These are phyloP conservation scores for Oconnorella tubifera DNA, from an alignment of 2,888 invertebrate genomes.

Conservation along the genomic window DNA sequence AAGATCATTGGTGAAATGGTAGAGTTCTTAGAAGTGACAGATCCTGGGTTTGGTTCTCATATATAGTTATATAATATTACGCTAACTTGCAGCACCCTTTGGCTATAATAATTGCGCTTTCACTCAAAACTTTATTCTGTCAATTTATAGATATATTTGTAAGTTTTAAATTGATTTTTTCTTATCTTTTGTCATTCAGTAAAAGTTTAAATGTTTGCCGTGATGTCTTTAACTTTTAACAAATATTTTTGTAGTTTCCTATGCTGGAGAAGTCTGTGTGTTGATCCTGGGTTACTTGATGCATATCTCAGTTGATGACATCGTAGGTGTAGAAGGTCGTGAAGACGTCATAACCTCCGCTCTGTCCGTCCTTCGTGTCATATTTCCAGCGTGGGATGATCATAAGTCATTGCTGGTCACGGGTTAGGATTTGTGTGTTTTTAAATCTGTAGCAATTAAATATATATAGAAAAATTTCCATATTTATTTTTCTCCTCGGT, in stretches of 20 bases:
- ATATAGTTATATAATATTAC: too few species aligned
- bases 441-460: conserved; percentile 5
- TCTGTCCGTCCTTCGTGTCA: conserved; percentile 40
- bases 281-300: conserved; percentile 42
- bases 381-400: conserved; percentile 22
- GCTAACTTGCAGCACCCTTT: too few species aligned
- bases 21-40: too few species aligned
- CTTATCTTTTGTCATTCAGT: not conserved
- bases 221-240: not conserved
- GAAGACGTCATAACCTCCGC: conserved; percentile 43
- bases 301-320: conserved; percentile 46
- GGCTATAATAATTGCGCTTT: too few species aligned
- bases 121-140: too few species aligned
- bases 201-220: not conserved
- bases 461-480: not conserved
- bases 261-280: conserved; percentile 33
- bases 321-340: conserved; percentile 43
- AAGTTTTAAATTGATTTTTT: not conserved
- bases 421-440: conserved; percentile 15
- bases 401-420: conserved; percentile 11
- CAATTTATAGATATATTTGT: too few species aligned
- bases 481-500: not conserved
- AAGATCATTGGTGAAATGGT: too few species aligned
- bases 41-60: too few species aligned
- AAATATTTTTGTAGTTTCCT: too few species aligned